phyloP scores from a whole-genome alignment of 2,888 invertebrate genomes.

The Drosophila merina region DNA sequence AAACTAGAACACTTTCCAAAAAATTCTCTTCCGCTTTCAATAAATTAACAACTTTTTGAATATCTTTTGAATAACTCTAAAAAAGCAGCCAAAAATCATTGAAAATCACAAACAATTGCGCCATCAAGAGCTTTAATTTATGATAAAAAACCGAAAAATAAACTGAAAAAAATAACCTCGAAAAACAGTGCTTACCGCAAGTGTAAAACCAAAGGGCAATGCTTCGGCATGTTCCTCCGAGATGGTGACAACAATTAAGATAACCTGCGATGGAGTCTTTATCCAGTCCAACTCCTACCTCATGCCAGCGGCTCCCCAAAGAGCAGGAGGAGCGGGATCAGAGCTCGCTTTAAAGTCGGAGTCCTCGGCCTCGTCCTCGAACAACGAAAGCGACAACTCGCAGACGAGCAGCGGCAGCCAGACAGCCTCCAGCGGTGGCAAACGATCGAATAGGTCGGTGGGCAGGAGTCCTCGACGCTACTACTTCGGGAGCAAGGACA shows the following conservation, averaged over 20 bases:
- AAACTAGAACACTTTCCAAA: too few relatives aligned
- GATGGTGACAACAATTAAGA: conserved; percentile 84
- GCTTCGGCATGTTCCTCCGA: conserved; percentile 49
- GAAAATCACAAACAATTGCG: neutral
- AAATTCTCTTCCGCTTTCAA: too few relatives aligned
- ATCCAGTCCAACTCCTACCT: conserved; percentile 83
- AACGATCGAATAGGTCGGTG: conserved; percentile 27
- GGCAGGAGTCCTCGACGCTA: conserved; percentile 61
- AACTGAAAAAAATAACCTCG: neutral
- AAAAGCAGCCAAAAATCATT: too few relatives aligned
- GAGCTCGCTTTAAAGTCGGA: conserved; percentile 26
- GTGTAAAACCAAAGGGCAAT: conserved; percentile 35
- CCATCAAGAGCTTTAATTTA: neutral
- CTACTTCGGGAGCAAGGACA: conserved; percentile 78
- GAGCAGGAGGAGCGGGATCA: conserved; percentile 24
- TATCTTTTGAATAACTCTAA: too few relatives aligned
- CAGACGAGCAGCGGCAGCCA: conserved; percentile 53
- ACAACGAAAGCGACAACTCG: conserved; percentile 69
- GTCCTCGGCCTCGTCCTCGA: conserved; percentile 24
- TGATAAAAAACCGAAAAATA: neutral
- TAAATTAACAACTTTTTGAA: too few relatives aligned
- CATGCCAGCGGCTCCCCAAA: conserved; percentile 58
- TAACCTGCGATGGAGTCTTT: conserved; percentile 84
- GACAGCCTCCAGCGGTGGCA: conserved; percentile 41
- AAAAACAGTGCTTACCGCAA: neutral